A percentile compares a stretch with the other conserved stretches of the same genome.
Evolutionary conservation across 2,797 vertebrate genomes (phyloP).

Genomic region (Xerus rutilus): DNA sequence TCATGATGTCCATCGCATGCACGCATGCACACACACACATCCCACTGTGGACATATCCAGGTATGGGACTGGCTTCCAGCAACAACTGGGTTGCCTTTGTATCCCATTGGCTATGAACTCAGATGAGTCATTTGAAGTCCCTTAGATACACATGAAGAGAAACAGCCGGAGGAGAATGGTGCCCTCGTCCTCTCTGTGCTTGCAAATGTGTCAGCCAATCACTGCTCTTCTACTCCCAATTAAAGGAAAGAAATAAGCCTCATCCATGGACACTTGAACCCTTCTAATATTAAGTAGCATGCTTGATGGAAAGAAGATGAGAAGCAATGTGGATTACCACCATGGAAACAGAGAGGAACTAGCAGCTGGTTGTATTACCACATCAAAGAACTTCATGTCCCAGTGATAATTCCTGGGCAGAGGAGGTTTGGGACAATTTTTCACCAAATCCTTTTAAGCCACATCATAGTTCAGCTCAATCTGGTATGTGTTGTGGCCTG

Average conservation of each 20-base stretch:
- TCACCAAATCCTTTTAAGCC: constrained; percentile 39
- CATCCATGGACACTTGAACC: not conserved
- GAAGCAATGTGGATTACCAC: not conserved
- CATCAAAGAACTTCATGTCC: constrained; percentile 44
- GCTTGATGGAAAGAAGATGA: constrained; percentile 38
- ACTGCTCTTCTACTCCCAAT: not conserved
- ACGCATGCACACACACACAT: not conserved
- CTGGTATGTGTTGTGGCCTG: constrained; percentile 15
- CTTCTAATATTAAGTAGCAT: not conserved
- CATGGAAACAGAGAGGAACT: not conserved
- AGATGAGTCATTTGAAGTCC: not conserved
- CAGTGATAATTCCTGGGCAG: constrained; percentile 37
- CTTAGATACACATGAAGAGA: not conserved
- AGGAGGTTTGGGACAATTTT: constrained; percentile 30
- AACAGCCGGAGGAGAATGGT: not conserved
- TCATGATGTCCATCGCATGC: rapidly evolving
- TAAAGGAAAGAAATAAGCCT: not conserved
- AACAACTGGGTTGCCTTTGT: not conserved
- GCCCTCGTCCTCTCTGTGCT: not conserved
- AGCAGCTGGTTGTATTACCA: constrained; percentile 33
- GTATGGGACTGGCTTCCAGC: not conserved
- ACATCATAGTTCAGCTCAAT: not conserved
- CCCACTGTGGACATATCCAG: not conserved
- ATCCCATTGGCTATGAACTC: not conserved
- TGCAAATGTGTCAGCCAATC: not conserved